Conservation (phyloP, 2,113 vertebrate genomes). For the Gallinago media region DNA sequence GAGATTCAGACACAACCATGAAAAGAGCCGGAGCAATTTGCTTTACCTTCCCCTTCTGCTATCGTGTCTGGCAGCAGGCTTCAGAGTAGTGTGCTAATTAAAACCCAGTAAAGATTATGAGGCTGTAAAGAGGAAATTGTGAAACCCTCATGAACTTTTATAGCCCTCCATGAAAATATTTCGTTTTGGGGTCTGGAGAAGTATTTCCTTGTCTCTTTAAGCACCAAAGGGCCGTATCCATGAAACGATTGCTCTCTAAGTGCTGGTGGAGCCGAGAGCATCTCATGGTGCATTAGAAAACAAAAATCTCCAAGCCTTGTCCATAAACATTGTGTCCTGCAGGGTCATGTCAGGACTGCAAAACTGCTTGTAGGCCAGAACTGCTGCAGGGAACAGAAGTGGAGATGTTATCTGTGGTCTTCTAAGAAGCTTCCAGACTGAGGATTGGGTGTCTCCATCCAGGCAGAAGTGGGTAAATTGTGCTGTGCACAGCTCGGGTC, state of each 20-base stretch:
- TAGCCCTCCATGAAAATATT: background rate
- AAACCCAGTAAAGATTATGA: slow-evolving; percentile 14
- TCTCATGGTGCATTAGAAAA: background rate
- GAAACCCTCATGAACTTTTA: slow-evolving; percentile 32
- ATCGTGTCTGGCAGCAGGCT: background rate
- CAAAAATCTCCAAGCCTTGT: background rate
- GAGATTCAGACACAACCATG: rapidly evolving
- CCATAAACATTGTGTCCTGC: background rate
- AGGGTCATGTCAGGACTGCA: background rate
- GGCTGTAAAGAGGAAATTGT: slow-evolving; percentile 35
- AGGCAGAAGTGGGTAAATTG: rapidly evolving
- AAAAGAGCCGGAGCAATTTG: background rate
- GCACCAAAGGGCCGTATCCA: background rate
- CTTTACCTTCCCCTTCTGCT: background rate
- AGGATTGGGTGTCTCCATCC: background rate
- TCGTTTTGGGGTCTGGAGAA: background rate
- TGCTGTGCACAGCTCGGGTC: background rate
- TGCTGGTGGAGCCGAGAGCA: background rate
- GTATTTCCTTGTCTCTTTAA: slow-evolving; percentile 28
- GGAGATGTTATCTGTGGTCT: background rate
- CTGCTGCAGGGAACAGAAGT: background rate
- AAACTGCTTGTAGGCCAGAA: background rate
- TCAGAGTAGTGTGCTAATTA: background rate
- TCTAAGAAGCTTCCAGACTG: background rate
- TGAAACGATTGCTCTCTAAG: background rate